These are phyloP conservation scores for Oscheius sp. DNA, from an alignment of 2,888 invertebrate species.

Conservation along the genomic window DNA sequence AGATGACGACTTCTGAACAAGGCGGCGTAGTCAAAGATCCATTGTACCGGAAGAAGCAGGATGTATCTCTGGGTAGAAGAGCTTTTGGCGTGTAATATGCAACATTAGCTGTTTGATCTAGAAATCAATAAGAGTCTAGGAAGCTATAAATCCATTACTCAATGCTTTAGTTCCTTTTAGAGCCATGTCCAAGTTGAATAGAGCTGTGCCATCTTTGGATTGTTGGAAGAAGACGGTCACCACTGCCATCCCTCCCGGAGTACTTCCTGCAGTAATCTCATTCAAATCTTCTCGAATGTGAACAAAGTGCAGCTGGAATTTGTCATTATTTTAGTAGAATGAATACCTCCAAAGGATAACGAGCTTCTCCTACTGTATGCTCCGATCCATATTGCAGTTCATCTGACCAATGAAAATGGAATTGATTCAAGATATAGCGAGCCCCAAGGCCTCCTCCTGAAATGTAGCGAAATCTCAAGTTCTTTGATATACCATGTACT, in stretches of 20 bases:
- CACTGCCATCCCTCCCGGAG: slow-evolving; percentile 23
- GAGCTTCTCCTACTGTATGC: slow-evolving; percentile 19
- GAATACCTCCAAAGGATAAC: slow-evolving; percentile 29
- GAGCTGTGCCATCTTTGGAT: slow-evolving; percentile 9
- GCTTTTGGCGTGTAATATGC: slow-evolving; percentile 14
- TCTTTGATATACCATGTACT: no score
- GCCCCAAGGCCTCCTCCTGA: slow-evolving; percentile 30
- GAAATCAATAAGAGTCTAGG: background rate
- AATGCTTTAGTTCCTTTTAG: background rate
- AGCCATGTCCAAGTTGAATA: background rate
- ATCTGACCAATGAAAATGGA: slow-evolving; percentile 33
- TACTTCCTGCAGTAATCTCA: background rate
- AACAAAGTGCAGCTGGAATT: slow-evolving; percentile 27
- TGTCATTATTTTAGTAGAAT: background rate
- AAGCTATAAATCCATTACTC: background rate
- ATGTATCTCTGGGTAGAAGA: slow-evolving; percentile 21
- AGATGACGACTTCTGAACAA: slow-evolving; percentile 24
- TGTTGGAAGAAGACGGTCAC: slow-evolving; percentile 23
- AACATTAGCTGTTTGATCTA: background rate
- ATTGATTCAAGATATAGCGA: slow-evolving; percentile 22
- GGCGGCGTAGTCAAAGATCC: slow-evolving; percentile 31
- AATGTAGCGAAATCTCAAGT: background rate
- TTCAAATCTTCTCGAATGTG: slow-evolving; percentile 27
- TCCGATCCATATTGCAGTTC: slow-evolving; percentile 6
- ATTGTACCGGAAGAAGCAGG: slow-evolving; percentile 34